Evolutionary conservation across 2,113 vertebrate genomes (phyloP).

Genomic region (Verasper variegatus): DNA sequence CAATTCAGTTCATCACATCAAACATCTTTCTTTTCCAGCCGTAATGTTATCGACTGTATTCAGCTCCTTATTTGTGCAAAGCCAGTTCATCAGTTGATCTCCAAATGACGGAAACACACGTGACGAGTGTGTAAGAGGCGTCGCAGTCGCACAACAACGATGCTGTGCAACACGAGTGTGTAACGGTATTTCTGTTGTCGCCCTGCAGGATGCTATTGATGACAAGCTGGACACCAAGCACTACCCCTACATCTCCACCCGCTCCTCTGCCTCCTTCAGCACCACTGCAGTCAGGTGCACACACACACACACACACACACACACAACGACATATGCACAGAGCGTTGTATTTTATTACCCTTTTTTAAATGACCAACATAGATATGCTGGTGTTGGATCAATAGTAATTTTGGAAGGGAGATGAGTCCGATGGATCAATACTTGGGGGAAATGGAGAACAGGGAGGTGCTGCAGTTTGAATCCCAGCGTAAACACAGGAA

Average conservation of each 20-base stretch:
- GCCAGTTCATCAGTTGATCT: no score
- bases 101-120: neutral
- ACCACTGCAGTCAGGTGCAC: constrained; percentile 97
- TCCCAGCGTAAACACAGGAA: no score
- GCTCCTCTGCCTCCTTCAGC: constrained; percentile 96
- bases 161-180: constrained; percentile 19
- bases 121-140: no score
- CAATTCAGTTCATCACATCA: no score
- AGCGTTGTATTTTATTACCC: neutral
- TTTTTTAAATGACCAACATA: constrained; percentile 12
- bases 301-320: constrained; percentile 11
- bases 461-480: neutral
- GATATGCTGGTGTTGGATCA: constrained; percentile 41
- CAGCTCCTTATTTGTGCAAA: no score
- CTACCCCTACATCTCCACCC: constrained; percentile 99
- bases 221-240: constrained; percentile 99
- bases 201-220: constrained; percentile 91
- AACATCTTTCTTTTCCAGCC: no score
- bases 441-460: constrained; percentile 1
- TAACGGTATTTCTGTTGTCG: constrained; percentile 12
- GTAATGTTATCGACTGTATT: no score
- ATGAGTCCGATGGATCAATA: constrained; percentile 52
- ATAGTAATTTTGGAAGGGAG: constrained; percentile 57
- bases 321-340: neutral
- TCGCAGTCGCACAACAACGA: constrained; percentile 1